Evolutionary conservation across 2,888 invertebrate genomes (phyloP).

Genomic region (Notodonta ziczac): DNA sequence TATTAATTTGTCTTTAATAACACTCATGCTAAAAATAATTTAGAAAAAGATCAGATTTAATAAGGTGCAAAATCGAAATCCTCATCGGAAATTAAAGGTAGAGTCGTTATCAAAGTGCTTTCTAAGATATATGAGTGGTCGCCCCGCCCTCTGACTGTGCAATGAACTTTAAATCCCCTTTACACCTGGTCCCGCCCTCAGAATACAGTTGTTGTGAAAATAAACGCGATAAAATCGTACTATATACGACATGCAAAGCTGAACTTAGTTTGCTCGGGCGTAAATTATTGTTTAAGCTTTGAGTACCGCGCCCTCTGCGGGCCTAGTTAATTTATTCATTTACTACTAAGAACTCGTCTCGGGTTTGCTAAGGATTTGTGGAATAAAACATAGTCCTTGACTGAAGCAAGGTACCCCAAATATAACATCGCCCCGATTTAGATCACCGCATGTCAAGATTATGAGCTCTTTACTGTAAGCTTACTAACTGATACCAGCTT

Average conservation of each 20-base stretch:
- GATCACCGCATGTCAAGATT: too few relatives aligned
- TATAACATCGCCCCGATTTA: too few relatives aligned
- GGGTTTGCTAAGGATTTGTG: not conserved
- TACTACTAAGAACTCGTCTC: not conserved
- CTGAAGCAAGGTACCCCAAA: too few relatives aligned
- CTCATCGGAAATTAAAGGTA: slow-evolving; percentile 12
- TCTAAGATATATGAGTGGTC: slow-evolving; percentile 70
- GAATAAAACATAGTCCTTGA: not conserved
- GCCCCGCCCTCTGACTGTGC: slow-evolving; percentile 75
- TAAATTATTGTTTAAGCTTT: slow-evolving; percentile 52
- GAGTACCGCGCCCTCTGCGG: slow-evolving; percentile 27
- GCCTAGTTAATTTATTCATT: not conserved
- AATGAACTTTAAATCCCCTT: slow-evolving; percentile 80
- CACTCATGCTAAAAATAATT: too few relatives aligned
- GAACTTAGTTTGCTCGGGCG: slow-evolving; percentile 51
- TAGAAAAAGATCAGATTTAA: too few relatives aligned
- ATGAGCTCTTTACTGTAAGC: too few relatives aligned
- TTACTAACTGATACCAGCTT: too few relatives aligned
- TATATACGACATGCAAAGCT: slow-evolving; percentile 69
- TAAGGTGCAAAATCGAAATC: too few relatives aligned
- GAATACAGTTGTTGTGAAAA: slow-evolving; percentile 75
- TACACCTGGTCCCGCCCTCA: slow-evolving; percentile 75
- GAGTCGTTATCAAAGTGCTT: slow-evolving; percentile 66
- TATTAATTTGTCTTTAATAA: too few relatives aligned
- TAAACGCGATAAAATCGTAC: slow-evolving; percentile 70